A percentile compares a stretch with the other conserved stretches of the same genome.
Evolutionary conservation across 2,888 invertebrate genomes (phyloP).

Genomic region (Strigamia crassipes): DNA sequence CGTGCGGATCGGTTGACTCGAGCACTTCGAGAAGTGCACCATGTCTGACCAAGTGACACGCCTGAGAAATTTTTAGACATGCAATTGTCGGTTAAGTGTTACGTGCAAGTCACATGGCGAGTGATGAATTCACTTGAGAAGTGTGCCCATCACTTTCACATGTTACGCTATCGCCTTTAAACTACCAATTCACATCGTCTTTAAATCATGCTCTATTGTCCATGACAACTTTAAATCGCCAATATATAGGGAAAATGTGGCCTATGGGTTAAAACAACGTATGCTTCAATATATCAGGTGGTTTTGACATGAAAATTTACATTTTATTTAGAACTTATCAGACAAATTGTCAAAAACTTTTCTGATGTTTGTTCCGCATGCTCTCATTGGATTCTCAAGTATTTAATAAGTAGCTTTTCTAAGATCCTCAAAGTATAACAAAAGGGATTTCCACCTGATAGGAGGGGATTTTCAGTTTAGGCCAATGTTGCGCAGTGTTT

Average conservation of each 20-base stretch:
- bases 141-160: conserved; percentile 25
- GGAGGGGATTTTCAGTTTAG: conserved; percentile 1
- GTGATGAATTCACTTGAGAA: conserved; percentile 11
- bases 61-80: conserved; percentile 33
- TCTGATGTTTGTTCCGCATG: not conserved
- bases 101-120: conserved; percentile 12
- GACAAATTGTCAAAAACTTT: not conserved
- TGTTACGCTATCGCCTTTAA: not conserved
- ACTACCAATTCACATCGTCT: not conserved
- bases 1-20: conserved; percentile 19
- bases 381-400: not conserved
- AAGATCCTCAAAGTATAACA: not conserved
- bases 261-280: not conserved
- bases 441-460: not conserved
- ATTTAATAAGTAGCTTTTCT: not conserved
- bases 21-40: conserved; percentile 22
- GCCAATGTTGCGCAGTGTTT: not conserved
- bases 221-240: conserved; percentile 12
- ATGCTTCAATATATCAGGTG: not conserved
- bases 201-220: not conserved
- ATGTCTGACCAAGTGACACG: conserved; percentile 32
- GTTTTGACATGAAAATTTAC: not conserved
- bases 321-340: too few species aligned
- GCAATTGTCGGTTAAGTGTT: conserved; percentile 18
- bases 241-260: not conserved